Percentiles rank a stretch among this genome's conserved stretches.
These are phyloP conservation scores for Camelus dromedarius DNA, from an alignment of 2,113 vertebrate species.

Conservation along the genomic window DNA sequence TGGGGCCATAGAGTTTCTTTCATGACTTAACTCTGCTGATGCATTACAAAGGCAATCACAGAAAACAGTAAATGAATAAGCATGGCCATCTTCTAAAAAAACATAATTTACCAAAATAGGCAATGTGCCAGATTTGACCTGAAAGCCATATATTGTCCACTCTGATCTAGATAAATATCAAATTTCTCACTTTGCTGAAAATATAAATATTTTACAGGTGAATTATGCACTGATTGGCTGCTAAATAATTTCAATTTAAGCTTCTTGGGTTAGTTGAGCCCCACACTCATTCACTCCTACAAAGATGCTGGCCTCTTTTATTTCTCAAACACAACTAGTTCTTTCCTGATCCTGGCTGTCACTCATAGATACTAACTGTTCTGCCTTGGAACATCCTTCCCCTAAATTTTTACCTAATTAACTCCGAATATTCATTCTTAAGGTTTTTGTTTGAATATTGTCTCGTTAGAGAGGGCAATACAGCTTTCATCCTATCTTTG, in stretches of 20 bases:
- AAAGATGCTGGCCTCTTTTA: not conserved
- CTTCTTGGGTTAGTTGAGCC: not conserved
- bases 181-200: not conserved
- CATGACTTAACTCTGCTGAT: not conserved
- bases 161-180: not conserved
- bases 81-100: not conserved
- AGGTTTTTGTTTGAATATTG: not conserved
- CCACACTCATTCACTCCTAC: not conserved
- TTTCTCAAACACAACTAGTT: not conserved
- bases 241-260: not conserved
- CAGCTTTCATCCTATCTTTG: not conserved
- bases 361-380: not conserved
- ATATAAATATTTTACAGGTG: not conserved
- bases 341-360: not conserved
- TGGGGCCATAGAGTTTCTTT: not conserved
- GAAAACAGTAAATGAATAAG: not conserved
- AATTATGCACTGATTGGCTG: not conserved
- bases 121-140: not conserved
- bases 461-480: not conserved
- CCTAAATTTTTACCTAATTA: not conserved
- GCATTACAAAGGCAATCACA: not conserved
- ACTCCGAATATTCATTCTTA: not conserved
- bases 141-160: not conserved
- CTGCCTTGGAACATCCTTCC: not conserved
- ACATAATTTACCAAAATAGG: not conserved